A percentile compares a stretch with the other conserved stretches of the same genome.
These are phyloP conservation scores for Anguilla pacifica DNA, from an alignment of 2,797 vertebrate genomes.

Conservation along the genomic window DNA sequence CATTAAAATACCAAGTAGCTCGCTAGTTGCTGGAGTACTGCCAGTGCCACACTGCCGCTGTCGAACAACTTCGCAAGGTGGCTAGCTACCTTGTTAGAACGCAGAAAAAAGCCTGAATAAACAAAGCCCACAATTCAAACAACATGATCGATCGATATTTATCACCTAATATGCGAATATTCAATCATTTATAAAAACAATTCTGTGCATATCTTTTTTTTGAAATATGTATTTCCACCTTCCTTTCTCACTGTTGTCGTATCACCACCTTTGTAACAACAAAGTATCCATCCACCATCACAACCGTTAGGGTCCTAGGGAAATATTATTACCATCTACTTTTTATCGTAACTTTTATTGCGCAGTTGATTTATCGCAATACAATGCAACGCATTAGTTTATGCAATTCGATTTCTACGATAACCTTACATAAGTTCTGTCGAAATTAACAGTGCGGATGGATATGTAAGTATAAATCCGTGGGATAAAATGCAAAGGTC, in stretches of 20 bases:
- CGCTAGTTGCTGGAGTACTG: slow-evolving; percentile 3
- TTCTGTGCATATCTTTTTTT: background rate
- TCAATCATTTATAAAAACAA: background rate
- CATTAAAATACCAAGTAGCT: background rate
- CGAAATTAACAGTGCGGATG: slow-evolving; percentile 23
- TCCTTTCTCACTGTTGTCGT: slow-evolving; percentile 32
- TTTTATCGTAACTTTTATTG: background rate
- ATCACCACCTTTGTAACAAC: slow-evolving; percentile 36
- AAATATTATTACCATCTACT: background rate
- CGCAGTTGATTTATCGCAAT: background rate
- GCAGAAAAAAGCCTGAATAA: background rate
- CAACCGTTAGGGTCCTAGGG: background rate
- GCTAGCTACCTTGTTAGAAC: background rate
- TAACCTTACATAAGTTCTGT: background rate
- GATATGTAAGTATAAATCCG: slow-evolving; percentile 12
- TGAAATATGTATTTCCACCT: background rate
- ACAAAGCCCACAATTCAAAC: background rate
- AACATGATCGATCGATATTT: background rate
- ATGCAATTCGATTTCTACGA: background rate
- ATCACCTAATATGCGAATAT: background rate
- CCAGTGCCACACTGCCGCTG: slow-evolving; percentile 14
- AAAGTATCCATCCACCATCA: slow-evolving; percentile 22
- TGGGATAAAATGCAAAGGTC: slow-evolving; percentile 26
- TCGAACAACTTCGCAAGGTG: slow-evolving; percentile 22
- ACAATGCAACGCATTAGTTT: background rate